These are phyloP conservation scores for Triops longicaudatus DNA, from an alignment of 1,140 invertebrate species.

Conservation along the genomic window DNA sequence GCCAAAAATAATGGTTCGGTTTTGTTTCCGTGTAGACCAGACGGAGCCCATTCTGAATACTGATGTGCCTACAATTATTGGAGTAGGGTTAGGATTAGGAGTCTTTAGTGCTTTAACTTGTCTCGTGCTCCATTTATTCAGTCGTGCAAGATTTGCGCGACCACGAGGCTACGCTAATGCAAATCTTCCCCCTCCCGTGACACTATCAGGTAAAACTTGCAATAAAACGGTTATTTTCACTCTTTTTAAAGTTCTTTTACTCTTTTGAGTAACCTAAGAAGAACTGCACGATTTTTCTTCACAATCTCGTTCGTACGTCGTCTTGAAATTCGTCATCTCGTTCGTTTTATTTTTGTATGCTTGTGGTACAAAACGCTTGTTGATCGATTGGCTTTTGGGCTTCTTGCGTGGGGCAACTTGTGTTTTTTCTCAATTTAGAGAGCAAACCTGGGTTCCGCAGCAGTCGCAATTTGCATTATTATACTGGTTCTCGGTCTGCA, in stretches of 20 bases:
- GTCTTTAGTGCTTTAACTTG: constrained; percentile 72
- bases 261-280: not conserved
- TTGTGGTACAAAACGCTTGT: constrained; percentile 1
- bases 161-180: constrained; percentile 70
- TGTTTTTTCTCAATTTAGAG: constrained; percentile 4
- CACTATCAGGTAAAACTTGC: not conserved
- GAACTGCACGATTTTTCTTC: not conserved
- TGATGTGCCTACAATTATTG: constrained; percentile 68
- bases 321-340: constrained; percentile 5
- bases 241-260: not conserved
- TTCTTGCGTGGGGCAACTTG: constrained; percentile 5
- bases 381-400: constrained; percentile 13
- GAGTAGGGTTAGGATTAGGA: constrained; percentile 68
- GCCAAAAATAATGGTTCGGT: not conserved
- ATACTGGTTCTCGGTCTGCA: not conserved
- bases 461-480: constrained; percentile 15
- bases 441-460: constrained; percentile 9
- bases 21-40: constrained; percentile 51
- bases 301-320: not conserved
- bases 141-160: constrained; percentile 55
- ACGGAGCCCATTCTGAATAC: constrained; percentile 58
- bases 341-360: constrained; percentile 1
- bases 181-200: constrained; percentile 57
- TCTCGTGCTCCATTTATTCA: constrained; percentile 74
- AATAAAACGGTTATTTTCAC: not conserved